Percentiles rank a stretch among this genome's conserved stretches.
phyloP scores from a whole-genome alignment of 2,888 invertebrate genomes.

The Scaptomyza caliginosa region DNA sequence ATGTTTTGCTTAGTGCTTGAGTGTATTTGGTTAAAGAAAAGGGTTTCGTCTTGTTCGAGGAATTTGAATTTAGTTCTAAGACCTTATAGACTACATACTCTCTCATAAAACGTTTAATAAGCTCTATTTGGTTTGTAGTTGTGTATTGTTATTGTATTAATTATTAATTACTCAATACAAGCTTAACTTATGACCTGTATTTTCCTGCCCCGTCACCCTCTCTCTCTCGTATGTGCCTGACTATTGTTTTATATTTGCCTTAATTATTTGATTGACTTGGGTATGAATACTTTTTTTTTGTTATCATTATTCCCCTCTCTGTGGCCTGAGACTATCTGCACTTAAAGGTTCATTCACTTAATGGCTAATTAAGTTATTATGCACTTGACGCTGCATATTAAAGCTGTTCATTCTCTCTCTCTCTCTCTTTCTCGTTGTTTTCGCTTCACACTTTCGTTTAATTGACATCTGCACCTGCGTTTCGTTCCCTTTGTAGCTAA shows the following conservation, averaged over 20 bases:
- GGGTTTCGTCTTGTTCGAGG: too few species aligned
- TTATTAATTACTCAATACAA: slow-evolving; percentile 13
- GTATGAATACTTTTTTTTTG: not conserved
- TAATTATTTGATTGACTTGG: slow-evolving; percentile 25
- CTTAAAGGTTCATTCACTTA: slow-evolving; percentile 24
- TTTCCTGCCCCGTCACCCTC: not conserved
- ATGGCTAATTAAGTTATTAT: slow-evolving; percentile 34
- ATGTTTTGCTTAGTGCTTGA: not conserved
- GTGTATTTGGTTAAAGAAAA: too few species aligned
- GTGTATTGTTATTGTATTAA: not conserved
- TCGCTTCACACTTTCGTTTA: too few species aligned
- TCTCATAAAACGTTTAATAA: too few species aligned
- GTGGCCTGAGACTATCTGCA: not conserved
- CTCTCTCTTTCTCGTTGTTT: not conserved
- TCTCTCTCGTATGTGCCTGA: too few species aligned
- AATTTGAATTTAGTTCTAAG: too few species aligned
- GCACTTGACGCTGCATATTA: slow-evolving; percentile 6
- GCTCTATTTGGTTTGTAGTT: not conserved
- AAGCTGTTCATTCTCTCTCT: not conserved
- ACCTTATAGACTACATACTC: too few species aligned
- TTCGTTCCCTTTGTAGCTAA: not conserved
- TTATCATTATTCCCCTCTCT: too few species aligned
- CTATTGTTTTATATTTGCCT: not conserved
- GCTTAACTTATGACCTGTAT: not conserved
- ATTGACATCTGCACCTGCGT: too few species aligned